Evolutionary conservation across 2,797 vertebrate species (phyloP), one percentile per base, ranked within the genome.

Genomic region (Bryconaethiops microstoma): DNA sequence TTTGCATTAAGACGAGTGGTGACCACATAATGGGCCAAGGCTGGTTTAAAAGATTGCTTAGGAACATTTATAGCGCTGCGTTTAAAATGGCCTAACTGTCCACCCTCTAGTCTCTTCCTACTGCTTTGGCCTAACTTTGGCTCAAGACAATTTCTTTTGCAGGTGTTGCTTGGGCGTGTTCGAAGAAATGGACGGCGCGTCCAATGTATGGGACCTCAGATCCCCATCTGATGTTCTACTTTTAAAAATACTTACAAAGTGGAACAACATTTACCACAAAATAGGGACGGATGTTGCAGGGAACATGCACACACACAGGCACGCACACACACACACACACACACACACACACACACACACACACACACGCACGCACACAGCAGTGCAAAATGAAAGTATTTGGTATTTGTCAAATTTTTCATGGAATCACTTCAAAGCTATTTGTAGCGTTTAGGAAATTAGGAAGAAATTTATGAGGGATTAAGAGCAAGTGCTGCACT

Each of bases 1-100:
- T 86, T 89, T 89, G 87, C 88, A 83, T 86, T 88, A 88, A 92
- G 91, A 93, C 91, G 91, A 93, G 90, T 88, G 91, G 91, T 90
- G 86, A 86, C 80, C 85, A 84, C 69, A 84, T 92, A 92, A 94
- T 93, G 91, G 90, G 89, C 89, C 92, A 82, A 91, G 92, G 86
- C 92, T 92, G 82, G 81, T 8, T 82, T 89, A 86, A 93, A 93
- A 82, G 86, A 91, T 92, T 89, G 86, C 86, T 88, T 92, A 17
- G 52, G 62, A 73, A 81, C 39, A 82, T 84, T 82, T 81, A 80
- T 82, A 63, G 74, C 5, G 25, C 69, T 77, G 55, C 88, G 86
- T 92, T 90, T 65, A 91, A 92, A 92, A 91, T 42, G 79, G 81
- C 91, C 90, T 85, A 92, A 86, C 91, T 86, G 90, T 92, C 92